Percentiles rank a stretch among this genome's conserved stretches.
Evolutionary conservation across 2,113 vertebrate genomes (phyloP).

Genomic region (Maccullochella peelii): DNA sequence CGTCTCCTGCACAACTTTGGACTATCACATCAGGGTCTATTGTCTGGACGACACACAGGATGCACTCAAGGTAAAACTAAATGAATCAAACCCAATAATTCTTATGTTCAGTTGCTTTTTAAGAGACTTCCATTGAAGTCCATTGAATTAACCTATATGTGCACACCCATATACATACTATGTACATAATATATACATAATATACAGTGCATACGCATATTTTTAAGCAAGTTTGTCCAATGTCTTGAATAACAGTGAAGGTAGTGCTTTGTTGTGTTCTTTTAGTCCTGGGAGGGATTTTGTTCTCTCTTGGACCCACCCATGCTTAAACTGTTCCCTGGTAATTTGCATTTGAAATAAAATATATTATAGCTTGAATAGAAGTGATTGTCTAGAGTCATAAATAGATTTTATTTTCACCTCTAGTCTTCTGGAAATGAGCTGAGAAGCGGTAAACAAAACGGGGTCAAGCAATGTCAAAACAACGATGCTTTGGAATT

Average conservation of each 20-base stretch:
- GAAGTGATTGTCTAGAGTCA: slow-evolving; percentile 37
- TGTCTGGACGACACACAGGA: slow-evolving; percentile 95
- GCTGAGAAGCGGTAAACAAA: slow-evolving; percentile 70
- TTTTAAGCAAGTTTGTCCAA: not conserved
- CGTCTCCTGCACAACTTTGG: slow-evolving; percentile 89
- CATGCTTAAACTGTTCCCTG: not conserved
- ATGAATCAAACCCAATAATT: not conserved
- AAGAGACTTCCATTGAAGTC: not conserved
- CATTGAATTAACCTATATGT: not conserved
- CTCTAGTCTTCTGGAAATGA: slow-evolving; percentile 62
- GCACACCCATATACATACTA: not conserved
- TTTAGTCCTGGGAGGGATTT: slow-evolving; percentile 27
- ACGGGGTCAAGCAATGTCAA: slow-evolving; percentile 72
- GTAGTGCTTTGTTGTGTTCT: slow-evolving; percentile 21
- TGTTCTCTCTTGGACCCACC: slow-evolving; percentile 14
- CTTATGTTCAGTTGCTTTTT: not conserved
- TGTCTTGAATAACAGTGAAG: slow-evolving; percentile 9
- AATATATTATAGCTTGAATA: slow-evolving; percentile 33
- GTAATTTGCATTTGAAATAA: slow-evolving; percentile 63
- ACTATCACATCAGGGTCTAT: slow-evolving; percentile 94
- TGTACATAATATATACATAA: not conserved
- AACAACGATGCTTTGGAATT: slow-evolving; percentile 58
- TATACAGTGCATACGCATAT: not conserved
- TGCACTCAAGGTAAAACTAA: slow-evolving; percentile 89
- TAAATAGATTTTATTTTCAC: slow-evolving; percentile 43